Base-by-base conservation (phyloP, 2,888 invertebrate species). In the Netelia virgata region DNA sequence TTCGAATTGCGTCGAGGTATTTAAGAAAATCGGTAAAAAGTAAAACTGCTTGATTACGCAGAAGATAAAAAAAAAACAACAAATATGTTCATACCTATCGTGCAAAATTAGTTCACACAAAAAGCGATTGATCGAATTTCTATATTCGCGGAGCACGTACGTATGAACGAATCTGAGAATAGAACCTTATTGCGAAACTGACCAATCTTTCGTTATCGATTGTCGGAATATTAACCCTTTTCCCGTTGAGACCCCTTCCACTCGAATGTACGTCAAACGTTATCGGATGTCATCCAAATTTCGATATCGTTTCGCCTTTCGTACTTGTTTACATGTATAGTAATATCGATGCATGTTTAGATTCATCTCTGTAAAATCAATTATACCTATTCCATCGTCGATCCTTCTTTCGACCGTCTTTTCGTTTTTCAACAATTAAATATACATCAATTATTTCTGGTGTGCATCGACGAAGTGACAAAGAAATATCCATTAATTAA, bases 111-210 rank as follows among this genome's bases (percentile, higher is more conserved):
- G 28, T 28, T 5, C 3, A 28, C 3, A 3, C 3, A 28, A 28
- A 5, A 28, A 28, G 5, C 28, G 5, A 28, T 28, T 3, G 47
- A 14, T 10, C 14, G 47, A 14, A 47, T 14, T 14, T 3, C 10
- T 3, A 47, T 47, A 47, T 47, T 14, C 14, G 11, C 14, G 47
- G 11, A 14, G 14, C 47, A 47, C 14, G 11, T 47, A 47, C 3
- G 14, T 1, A 2, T 3, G 47, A 47, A 50, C 61, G 70, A 78
- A 61, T n/a, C 69, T 50, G 77, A 78, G 69, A 78, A 78, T 78
- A 61, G 69, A 78, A 78, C 77, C 77, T 63, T 78, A 61, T 78
- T 47, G 47, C 11, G 11, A 11, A 14, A 47, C 47, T 11, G 14
- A 1, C 11, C 11, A 47, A 14, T 47, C 47, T 47, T 47, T 47